Percentiles rank a stretch among this genome's conserved stretches.
Evolutionary conservation across 2,797 vertebrate species (phyloP).

Genomic region (Urophycis tenuis): DNA sequence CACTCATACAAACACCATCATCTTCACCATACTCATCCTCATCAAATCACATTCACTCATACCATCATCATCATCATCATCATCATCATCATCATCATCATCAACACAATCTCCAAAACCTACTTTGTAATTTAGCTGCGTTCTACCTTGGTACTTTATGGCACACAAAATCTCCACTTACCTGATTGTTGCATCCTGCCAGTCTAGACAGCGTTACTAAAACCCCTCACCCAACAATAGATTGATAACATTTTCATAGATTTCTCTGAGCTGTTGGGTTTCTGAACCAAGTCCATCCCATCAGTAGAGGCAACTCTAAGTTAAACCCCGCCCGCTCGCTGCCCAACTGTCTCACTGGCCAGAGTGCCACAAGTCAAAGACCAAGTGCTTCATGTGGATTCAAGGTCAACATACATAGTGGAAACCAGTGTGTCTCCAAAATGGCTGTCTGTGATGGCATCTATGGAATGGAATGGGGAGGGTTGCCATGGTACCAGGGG

Average conservation of each 20-base stretch:
- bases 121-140: neutral
- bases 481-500: neutral
- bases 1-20: conserved; percentile 9
- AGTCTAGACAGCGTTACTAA: neutral
- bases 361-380: conserved; percentile 67
- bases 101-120: neutral
- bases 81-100: neutral
- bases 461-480: neutral
- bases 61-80: no score
- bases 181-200: no score
- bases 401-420: neutral
- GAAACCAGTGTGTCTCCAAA: neutral
- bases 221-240: neutral
- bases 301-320: conserved; percentile 81
- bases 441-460: neutral
- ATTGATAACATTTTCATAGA: neutral
- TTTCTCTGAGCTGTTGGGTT: conserved; percentile 50
- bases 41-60: no score
- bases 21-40: neutral
- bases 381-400: conserved; percentile 34
- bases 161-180: conserved; percentile 47
- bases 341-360: conserved; percentile 82
- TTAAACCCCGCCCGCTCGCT: conserved; percentile 74
- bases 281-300: conserved; percentile 89
- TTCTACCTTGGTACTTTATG: neutral